Evolutionary conservation across 2,888 invertebrate genomes (phyloP).

Genomic region (Pseudoips prasinana): DNA sequence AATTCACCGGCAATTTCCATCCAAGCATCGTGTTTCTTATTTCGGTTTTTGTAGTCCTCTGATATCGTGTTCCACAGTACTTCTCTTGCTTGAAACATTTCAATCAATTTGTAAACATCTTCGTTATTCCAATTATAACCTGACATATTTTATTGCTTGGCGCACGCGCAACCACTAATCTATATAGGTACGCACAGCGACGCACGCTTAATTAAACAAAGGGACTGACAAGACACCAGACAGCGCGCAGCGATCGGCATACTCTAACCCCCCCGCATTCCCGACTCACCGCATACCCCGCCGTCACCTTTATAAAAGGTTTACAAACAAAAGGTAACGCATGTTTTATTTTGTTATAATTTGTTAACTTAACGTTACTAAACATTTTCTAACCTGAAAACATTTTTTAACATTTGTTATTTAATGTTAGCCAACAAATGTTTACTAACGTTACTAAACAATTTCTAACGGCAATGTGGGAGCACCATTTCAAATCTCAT

Average conservation of each 20-base stretch:
- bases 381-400: constrained; percentile 17
- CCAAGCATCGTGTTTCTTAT: constrained; percentile 34
- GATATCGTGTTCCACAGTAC: constrained; percentile 29
- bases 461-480: constrained; percentile 18
- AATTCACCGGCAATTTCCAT: constrained; percentile 28
- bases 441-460: constrained; percentile 19
- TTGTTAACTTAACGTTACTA: constrained; percentile 9
- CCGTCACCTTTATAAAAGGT: constrained; percentile 17
- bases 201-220: constrained; percentile 25
- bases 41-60: constrained; percentile 30
- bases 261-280: constrained; percentile 7
- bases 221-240: constrained; percentile 23
- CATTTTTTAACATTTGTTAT: constrained; percentile 8
- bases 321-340: constrained; percentile 20
- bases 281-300: constrained; percentile 14
- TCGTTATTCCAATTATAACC: constrained; percentile 24
- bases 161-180: constrained; percentile 30
- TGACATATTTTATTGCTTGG: constrained; percentile 30
- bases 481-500: too few relatives aligned
- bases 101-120: constrained; percentile 27
- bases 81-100: constrained; percentile 34
- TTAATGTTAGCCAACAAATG: constrained; percentile 20
- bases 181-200: constrained; percentile 21
- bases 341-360: constrained; percentile 19
- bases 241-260: constrained; percentile 16